Base-by-base conservation (phyloP, 2,797 vertebrate genomes). In the Dermochelys coriacea region DNA sequence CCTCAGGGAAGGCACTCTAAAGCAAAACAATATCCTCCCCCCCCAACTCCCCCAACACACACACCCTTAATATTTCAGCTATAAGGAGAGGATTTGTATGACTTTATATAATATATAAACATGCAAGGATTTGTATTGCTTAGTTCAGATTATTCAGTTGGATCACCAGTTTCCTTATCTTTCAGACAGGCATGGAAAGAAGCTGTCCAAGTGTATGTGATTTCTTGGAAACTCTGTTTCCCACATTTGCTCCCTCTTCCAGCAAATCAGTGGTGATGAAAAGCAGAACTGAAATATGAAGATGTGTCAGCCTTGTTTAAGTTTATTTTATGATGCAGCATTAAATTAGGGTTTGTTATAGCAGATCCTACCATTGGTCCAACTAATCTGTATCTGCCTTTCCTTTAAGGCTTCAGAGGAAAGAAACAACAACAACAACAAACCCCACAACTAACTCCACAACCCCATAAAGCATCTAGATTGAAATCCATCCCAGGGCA, bases 201-300 rank as follows among this genome's bases (percentile, higher is more conserved):
- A 86, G 45, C 85, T 85, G 25, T 91, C 68, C 95, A 96, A 96
- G 90, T 12, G 3, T 90, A 82, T 49, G 59, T 11, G 18, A 45
- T 61, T 83, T 85, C 81, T 83, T 90, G 81, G 4, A 93, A 89
- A 64, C 8, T 89, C 80, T 89, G 82, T 29, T 93, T 4, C 64
- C 37, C 64, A 16, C 50, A 41, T 21, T 49, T n/a, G 21, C 45
- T 84, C 23, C 80, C 41, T 88, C 49, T 90, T 18, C 29, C 82
- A 31, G 18, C 80, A 57, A 68, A 93, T 64, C 2, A 88, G 64
- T 54, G 50, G 91, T 88, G 91, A 96, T 29, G 51, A 94, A 90
- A 96, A 88, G 37, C 95, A 96, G 95, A 96, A 93, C n/a, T 86
- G 94, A 55, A 71, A 1, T 82, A 59, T 45, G 14, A 87, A 61